Evolutionary conservation across 2,888 invertebrate species (phyloP).

Genomic region (Prosapia bicincta): DNA sequence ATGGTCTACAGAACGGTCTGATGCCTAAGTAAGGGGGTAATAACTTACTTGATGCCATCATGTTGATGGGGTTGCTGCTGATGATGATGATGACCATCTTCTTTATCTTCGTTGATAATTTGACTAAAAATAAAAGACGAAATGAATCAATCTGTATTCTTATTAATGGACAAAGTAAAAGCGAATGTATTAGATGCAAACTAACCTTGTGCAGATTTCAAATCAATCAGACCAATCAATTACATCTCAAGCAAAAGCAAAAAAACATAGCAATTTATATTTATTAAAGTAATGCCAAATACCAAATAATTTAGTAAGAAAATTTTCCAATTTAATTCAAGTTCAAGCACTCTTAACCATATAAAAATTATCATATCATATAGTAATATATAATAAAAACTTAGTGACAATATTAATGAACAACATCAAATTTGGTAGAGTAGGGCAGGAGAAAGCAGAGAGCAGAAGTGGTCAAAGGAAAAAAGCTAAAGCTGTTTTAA

Average conservation of each 20-base stretch:
- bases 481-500: neutral
- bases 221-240: neutral
- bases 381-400: neutral
- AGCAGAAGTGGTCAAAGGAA: neutral
- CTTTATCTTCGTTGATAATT: constrained; percentile 64
- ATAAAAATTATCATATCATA: neutral
- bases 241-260: neutral
- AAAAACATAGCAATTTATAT: neutral
- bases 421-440: constrained; percentile 6
- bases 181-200: constrained; percentile 9
- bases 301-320: neutral
- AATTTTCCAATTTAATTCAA: neutral
- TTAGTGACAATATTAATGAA: constrained; percentile 10
- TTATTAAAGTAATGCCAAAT: neutral
- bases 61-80: constrained; percentile 55
- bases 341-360: neutral
- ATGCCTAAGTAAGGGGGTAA: too few relatives aligned
- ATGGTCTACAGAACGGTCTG: too few relatives aligned
- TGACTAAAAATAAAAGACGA: constrained; percentile 52
- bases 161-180: constrained; percentile 13
- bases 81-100: constrained; percentile 50
- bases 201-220: neutral
- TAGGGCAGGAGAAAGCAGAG: neutral
- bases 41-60: constrained; percentile 52
- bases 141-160: constrained; percentile 9